Conservation (phyloP, 2,113 vertebrate genomes). For the Phaethon lepturus region DNA sequence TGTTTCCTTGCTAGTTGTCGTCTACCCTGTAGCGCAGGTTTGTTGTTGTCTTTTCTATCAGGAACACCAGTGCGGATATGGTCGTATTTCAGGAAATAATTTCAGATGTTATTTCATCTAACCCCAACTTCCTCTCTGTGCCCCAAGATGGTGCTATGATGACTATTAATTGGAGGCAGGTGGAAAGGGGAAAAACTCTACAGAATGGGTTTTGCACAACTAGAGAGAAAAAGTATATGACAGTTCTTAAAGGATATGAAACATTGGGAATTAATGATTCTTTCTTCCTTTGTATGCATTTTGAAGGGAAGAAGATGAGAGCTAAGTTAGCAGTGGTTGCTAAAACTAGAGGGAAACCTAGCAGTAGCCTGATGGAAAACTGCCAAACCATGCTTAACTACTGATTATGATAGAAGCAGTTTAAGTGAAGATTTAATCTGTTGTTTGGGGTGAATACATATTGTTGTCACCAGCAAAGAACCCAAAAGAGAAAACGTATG, state of each 20-base stretch:
- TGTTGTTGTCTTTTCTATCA: background rate
- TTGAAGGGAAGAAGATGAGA: background rate
- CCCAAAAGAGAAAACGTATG: background rate
- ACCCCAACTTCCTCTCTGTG: background rate
- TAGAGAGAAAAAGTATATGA: background rate
- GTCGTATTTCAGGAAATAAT: background rate
- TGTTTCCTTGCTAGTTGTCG: background rate
- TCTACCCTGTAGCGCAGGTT: background rate
- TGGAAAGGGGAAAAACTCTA: background rate
- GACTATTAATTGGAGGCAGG: background rate
- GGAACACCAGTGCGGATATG: background rate
- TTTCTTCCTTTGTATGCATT: background rate
- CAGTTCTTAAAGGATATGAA: background rate
- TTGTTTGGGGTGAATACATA: background rate
- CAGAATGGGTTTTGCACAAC: background rate
- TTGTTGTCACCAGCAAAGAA: background rate
- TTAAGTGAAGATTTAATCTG: background rate
- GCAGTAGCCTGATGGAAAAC: background rate
- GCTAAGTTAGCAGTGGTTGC: background rate
- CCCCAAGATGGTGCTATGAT: background rate
- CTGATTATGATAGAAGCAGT: background rate
- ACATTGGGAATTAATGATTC: background rate
- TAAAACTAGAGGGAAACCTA: background rate
- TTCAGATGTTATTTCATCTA: background rate
- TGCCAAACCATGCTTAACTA: background rate